Base-by-base conservation (phyloP, 2,797 vertebrate genomes). In the Spinibarbus caldwelli region DNA sequence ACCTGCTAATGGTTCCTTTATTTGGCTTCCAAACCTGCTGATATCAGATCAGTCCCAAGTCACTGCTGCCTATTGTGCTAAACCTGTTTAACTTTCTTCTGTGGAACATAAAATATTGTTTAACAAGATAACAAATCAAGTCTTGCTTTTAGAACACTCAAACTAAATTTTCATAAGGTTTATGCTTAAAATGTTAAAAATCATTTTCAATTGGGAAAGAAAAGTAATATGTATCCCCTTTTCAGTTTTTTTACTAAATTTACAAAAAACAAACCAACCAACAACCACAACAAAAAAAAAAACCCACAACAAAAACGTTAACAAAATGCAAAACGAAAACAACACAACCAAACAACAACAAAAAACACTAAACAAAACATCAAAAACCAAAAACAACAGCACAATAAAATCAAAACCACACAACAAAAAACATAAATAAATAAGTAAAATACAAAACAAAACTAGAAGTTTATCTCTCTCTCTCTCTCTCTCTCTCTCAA, bases 11-110 rank as follows among this genome's bases (percentile, higher is more conserved):
- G 43, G 47, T 62, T 34, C 68, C 21, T 71, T 45, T 36, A 57
- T 73, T 82, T 82, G 67, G 52, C 15, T 45, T 72, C 52, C 38
- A 43, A 72, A 73, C 19, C 10, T 73, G n/a, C 54, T 62, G 43
- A 75, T 14, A 83, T 15, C 38, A 26, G 38, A 54, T 70, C n/a
- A 38, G n/a, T 71, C 47, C 34, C 34, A 36, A 36, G 34, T 41
- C n/a, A 43, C 26, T 21, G 38, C 19, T 71, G 38, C 41, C 49
- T n/a, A 29, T 62, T 29, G 5, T 12, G 29, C n/a, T 11, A 62
- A 62, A 62, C n/a, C n/a, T 26, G 5, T 26, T 62, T 62, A 29
- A 14, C 57, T 26, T 62, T 62, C 11, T 26, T 62, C n/a, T 2
- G n/a, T 29, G n/a, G 12, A 26, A 12, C n/a, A 59, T 26, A n/a